A percentile compares a stretch with the other conserved stretches of the same genome.
phyloP scores from a whole-genome alignment of 2,113 vertebrate species.

The Mesitornis unicolor region DNA sequence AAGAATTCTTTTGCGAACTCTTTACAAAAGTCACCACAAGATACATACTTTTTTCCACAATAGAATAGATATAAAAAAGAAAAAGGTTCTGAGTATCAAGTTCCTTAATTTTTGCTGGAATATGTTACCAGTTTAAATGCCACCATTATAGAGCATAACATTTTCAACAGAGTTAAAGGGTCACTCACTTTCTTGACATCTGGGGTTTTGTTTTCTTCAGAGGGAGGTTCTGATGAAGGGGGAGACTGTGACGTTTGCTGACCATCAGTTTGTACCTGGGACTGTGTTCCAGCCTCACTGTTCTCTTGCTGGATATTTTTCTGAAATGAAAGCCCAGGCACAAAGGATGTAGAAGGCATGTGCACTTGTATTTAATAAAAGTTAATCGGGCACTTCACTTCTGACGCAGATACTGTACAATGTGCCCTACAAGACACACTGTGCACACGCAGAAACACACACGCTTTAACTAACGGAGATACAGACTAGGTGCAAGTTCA shows the following conservation, averaged over 20 bases:
- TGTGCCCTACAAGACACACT: slow-evolving; percentile 14
- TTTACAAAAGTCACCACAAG: background rate
- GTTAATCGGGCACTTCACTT: slow-evolving; percentile 51
- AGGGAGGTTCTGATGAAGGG: slow-evolving; percentile 79
- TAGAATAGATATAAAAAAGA: background rate
- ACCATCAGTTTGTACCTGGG: slow-evolving; percentile 84
- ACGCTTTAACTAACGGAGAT: background rate
- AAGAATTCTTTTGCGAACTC: background rate
- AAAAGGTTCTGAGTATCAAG: background rate
- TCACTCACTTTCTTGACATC: slow-evolving; percentile 84
- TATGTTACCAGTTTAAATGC: background rate
- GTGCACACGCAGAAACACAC: slow-evolving; percentile 41
- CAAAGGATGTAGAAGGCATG: slow-evolving; percentile 81
- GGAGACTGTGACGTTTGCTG: slow-evolving; percentile 78
- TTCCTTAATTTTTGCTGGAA: background rate
- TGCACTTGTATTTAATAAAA: slow-evolving; percentile 60
- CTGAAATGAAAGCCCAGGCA: slow-evolving; percentile 86
- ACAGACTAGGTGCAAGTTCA: background rate
- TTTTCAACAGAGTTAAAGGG: slow-evolving; percentile 68
- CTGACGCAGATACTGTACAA: background rate
- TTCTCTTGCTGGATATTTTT: slow-evolving; percentile 81
- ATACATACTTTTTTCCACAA: background rate
- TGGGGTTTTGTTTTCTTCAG: slow-evolving; percentile 81
- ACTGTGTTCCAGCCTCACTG: slow-evolving; percentile 81
- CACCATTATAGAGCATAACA: slow-evolving; percentile 42